Conservation (phyloP, 2,113 vertebrate genomes). For the Bombycilla garrulus region DNA sequence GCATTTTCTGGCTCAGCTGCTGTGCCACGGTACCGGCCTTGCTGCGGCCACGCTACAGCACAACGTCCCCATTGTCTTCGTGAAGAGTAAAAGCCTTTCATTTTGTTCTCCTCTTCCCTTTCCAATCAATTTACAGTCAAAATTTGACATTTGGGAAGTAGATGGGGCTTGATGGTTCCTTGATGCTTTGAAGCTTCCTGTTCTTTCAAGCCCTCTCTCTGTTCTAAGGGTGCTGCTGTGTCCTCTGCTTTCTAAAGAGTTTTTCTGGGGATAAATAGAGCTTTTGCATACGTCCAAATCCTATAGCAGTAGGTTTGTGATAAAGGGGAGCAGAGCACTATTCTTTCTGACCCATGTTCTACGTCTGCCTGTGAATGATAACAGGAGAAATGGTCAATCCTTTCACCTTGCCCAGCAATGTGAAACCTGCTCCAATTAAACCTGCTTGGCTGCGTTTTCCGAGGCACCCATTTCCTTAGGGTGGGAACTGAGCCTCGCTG, state of each 20-base stretch:
- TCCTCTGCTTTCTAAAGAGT: not conserved
- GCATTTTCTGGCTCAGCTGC: slow-evolving; percentile 36
- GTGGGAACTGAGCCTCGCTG: not conserved
- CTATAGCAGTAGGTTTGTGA: not conserved
- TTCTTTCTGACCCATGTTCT: not conserved
- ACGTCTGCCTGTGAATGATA: not conserved
- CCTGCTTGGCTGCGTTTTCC: not conserved
- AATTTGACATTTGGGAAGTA: slow-evolving; percentile 10
- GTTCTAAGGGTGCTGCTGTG: not conserved
- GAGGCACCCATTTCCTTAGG: not conserved
- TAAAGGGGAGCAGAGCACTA: not conserved
- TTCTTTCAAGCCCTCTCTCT: not conserved
- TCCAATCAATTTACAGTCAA: slow-evolving; percentile 40
- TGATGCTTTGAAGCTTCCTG: slow-evolving; percentile 20
- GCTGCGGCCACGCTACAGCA: slow-evolving; percentile 37
- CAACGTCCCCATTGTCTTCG: slow-evolving; percentile 44
- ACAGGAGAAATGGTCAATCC: not conserved
- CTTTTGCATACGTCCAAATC: not conserved
- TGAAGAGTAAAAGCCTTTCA: slow-evolving; percentile 32
- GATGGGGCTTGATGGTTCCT: not conserved
- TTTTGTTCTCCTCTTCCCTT: slow-evolving; percentile 11
- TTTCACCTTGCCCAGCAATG: not conserved
- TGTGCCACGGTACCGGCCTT: not conserved
- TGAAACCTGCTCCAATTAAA: not conserved
- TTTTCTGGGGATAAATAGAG: not conserved